phyloP scores from a whole-genome alignment of 1,140 invertebrate genomes.

The Cherax quadricarinatus region DNA sequence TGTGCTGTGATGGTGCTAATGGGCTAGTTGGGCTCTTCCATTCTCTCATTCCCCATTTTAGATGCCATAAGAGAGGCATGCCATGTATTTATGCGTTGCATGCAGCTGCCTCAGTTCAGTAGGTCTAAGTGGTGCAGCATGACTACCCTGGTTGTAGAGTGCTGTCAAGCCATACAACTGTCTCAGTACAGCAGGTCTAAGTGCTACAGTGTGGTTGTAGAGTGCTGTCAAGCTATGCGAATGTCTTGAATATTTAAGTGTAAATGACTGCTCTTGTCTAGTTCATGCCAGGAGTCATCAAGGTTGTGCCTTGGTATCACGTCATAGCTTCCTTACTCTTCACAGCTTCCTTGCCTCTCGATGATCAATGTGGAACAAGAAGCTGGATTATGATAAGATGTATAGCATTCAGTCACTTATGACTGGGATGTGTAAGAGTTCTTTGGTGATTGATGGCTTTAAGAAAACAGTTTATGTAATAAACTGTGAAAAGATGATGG shows the following conservation, averaged over 20 bases:
- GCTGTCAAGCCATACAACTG: background rate
- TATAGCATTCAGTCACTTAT: background rate
- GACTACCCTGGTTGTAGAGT: background rate
- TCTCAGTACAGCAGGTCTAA: background rate
- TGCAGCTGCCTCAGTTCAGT: background rate
- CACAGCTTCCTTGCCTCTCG: background rate
- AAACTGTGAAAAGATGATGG: slow-evolving; percentile 6
- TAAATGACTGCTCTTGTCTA: background rate
- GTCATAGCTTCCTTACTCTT: background rate
- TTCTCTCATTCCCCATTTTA: slow-evolving; percentile 9
- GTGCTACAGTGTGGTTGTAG: background rate
- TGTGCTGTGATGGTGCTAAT: slow-evolving; percentile 19
- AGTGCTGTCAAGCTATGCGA: background rate
- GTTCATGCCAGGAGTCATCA: background rate
- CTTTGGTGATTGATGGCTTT: background rate
- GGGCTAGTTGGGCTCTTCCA: slow-evolving; percentile 18
- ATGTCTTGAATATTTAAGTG: background rate
- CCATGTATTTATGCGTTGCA: background rate
- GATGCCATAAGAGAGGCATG: slow-evolving; percentile 11
- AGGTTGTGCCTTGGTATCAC: slow-evolving; percentile 1
- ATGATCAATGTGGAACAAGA: background rate
- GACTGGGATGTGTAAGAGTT: background rate
- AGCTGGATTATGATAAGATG: background rate
- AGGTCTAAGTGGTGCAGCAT: background rate
- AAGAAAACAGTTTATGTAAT: slow-evolving; percentile 5